Percentiles rank a stretch among this genome's conserved stretches.
phyloP scores from a whole-genome alignment of 2,888 invertebrate genomes.

The Pomacea canaliculata region DNA sequence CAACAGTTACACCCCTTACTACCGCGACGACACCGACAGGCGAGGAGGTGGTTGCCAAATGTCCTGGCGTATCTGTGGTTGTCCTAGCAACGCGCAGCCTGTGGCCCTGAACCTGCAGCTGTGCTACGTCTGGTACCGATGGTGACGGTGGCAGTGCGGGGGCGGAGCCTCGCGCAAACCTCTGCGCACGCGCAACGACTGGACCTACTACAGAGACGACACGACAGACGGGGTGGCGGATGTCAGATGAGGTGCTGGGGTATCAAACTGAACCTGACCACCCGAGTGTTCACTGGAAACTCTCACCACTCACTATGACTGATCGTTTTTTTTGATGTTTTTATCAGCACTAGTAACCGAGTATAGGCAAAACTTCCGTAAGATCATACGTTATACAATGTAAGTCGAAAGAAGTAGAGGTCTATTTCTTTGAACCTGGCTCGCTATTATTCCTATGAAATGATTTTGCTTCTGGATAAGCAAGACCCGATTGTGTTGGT shows the following conservation, averaged over 20 bases:
- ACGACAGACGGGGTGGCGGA: slow-evolving; percentile 33
- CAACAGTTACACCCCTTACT: slow-evolving; percentile 27
- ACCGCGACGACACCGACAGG: slow-evolving; percentile 33
- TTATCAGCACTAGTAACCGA: too few relatives aligned
- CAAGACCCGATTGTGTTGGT: too few relatives aligned
- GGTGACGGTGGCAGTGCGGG: slow-evolving; percentile 35
- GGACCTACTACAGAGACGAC: slow-evolving; percentile 38
- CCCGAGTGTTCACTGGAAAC: too few relatives aligned
- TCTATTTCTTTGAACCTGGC: too few relatives aligned
- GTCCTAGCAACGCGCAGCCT: slow-evolving; percentile 25
- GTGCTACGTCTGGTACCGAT: slow-evolving; percentile 37
- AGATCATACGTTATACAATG: too few relatives aligned
- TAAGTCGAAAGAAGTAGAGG: too few relatives aligned
- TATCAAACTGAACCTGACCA: slow-evolving; percentile 7
- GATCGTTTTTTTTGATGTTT: too few relatives aligned
- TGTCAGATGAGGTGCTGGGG: slow-evolving; percentile 38
- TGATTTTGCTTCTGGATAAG: too few relatives aligned
- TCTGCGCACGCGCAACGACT: slow-evolving; percentile 34
- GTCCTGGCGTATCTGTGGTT: slow-evolving; percentile 33
- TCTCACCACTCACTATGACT: too few relatives aligned
- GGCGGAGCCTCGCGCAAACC: slow-evolving; percentile 9
- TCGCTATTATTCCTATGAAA: too few relatives aligned
- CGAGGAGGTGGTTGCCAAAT: slow-evolving; percentile 33
- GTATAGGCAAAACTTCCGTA: too few relatives aligned
- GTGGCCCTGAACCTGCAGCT: slow-evolving; percentile 30